Base-by-base conservation (phyloP, 2,888 invertebrate species). In the Malachius bipustulatus region DNA sequence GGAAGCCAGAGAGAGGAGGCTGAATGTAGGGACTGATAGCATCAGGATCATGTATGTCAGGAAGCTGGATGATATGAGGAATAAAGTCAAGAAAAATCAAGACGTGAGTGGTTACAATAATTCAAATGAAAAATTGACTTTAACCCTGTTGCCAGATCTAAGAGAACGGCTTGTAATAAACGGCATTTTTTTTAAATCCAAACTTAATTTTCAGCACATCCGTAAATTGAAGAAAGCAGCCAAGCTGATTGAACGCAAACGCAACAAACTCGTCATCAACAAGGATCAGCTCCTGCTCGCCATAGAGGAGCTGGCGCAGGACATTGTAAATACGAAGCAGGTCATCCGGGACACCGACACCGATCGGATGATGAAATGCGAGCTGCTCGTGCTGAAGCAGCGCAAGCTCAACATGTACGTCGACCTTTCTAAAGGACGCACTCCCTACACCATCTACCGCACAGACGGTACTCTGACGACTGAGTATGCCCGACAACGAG, bases 321-420 rank as follows among this genome's bases (percentile, higher is more conserved):
- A n/a, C n/a, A n/a, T n/a, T n/a, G n/a, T n/a, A n/a, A n/a, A n/a
- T n/a, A n/a, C n/a, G n/a, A n/a, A n/a, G n/a, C n/a, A n/a, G n/a
- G n/a, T n/a, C n/a, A n/a, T n/a, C n/a, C n/a, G n/a, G n/a, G n/a
- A n/a, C n/a, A n/a, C n/a, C n/a, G n/a, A n/a, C n/a, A n/a, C n/a
- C n/a, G n/a, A n/a, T n/a, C n/a, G n/a, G n/a, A 58, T 59, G 24
- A 38, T 65, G 32, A 72, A 71, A 47, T 59, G 74, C 39, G 70
- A 74, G 51, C 54, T 67, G 36, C 50, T 84, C 12, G 70, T 83
- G 1, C 70, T 77, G 31, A 72, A 75, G 46, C 85, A 87, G 55
- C 73, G 76, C 16, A 74, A 78, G 41, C 72, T 76, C 16, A 71
- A 66, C 43, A 69, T 78, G 46, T 69, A 78, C 35, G 50, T 63